Base-by-base conservation (phyloP, 2,888 invertebrate species). In the Adelognathus sp. region DNA sequence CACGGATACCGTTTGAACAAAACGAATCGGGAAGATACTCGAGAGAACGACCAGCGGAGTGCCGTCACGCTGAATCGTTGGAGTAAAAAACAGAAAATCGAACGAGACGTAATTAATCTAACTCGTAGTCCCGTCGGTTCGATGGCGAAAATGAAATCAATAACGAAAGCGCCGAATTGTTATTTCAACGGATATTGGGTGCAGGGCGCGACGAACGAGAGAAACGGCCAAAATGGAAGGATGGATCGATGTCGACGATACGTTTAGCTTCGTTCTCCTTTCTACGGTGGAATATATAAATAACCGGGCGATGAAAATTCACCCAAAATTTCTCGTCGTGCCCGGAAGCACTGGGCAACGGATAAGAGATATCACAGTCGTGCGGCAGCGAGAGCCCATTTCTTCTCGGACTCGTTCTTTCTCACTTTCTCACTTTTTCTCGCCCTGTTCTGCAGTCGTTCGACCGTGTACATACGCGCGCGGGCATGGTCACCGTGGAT, bases 81-180 rank as follows among this genome's bases (percentile, higher is more conserved):
- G n/a, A 14, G 24, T 6, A 27, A 18, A 39, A 36, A 24, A 9
- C 18, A 14, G n/a, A 60, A 39, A 39, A 39, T 60, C 24, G 24
- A 39, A 36, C 24, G 11, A n/a, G 9, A 16, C 18, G 7, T 60
- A 39, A 60, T 60, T 60, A 60, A 39, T 60, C 39, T 39, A 24
- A 24, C 24, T 9, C n/a, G n/a, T n/a, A n/a, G n/a, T 24, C 39
- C 39, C 39, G 11, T 24, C 24, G 36, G 58, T 39, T 24, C 58
- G 7, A 11, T 14, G 24, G 14, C 24, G 21, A n/a, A 7, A 41
- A 46, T 21, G 9, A 14, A 33, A 33, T n/a, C n/a, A n/a, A n/a
- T n/a, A n/a, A n/a, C n/a, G n/a, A 33, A 33, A 56, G 4, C 31
- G 11, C n/a, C 21, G 58, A 39, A 60, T 24, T 60, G 58, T 60